phyloP scores from a whole-genome alignment of 35 echinoderm and acorn worm genomes.

The Apostichopus japonicus region DNA sequence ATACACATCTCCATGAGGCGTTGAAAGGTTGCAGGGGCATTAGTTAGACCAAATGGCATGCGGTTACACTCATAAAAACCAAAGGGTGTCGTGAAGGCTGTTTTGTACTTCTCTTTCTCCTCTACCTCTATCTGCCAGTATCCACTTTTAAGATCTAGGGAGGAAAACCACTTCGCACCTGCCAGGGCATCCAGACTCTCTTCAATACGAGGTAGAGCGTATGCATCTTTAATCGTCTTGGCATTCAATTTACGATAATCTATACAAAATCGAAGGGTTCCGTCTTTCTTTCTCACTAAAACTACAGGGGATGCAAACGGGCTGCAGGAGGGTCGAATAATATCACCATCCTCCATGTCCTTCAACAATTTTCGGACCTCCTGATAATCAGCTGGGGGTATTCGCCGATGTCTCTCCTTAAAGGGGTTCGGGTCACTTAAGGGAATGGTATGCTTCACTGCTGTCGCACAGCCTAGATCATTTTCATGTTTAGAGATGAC shows the following conservation, averaged over 20 bases:
- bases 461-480: background rate
- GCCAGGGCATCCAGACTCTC: background rate
- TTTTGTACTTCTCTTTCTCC: slow-evolving; percentile 57
- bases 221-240: no score
- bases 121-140: slow-evolving; percentile 32
- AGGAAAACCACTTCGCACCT: no score
- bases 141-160: no score
- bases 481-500: no score
- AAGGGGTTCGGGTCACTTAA: background rate
- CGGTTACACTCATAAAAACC: slow-evolving; percentile 36
- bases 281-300: no score
- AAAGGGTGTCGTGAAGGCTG: slow-evolving; percentile 46
- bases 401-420: background rate
- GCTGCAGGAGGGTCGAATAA: no score
- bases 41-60: slow-evolving; percentile 23
- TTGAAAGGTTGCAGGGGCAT: slow-evolving; percentile 26
- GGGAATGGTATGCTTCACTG: background rate
- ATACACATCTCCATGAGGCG: slow-evolving; percentile 16
- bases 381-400: no score
- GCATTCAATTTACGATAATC: no score
- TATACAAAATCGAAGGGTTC: no score
- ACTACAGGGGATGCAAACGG: no score
- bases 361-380: no score
- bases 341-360: no score
- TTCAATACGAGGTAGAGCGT: background rate